Base-by-base conservation (phyloP, 2,888 invertebrate genomes). In the Neuroscelio doddi region DNA sequence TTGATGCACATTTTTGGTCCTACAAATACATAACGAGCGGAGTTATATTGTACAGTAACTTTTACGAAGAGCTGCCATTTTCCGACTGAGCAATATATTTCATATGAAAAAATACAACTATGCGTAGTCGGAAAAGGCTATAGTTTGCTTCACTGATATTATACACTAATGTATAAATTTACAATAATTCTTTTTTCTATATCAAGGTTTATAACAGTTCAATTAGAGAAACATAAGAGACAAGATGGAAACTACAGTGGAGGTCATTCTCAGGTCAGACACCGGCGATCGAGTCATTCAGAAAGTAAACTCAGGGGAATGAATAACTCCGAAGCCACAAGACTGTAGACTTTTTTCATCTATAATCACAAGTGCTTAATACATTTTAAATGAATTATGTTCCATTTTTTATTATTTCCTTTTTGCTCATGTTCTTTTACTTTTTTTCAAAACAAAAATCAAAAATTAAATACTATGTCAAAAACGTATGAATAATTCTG, bases 271-370 rank as follows among this genome's bases (percentile, higher is more conserved):
- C 79, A 78, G 42, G 68, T 72, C 12, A 75, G 83, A 58, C 81
- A 83, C 61, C 80, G 84, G 3, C 73, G 83, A 45, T 80, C 82
- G 51, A 84, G 82, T 50, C 83, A 84, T 69, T 80, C 81, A 14
- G 82, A 82, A 24, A 78, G 74, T 4, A 82, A 81, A 70, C 49
- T 77, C 56, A 75, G 80, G 61, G 66, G 76, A 39, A 70, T 78
- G 24, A 79, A 77, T 53, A 81, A 74, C 50, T 78, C 80, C 24
- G 80, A 80, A 63, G 73, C 74, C 10, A 81, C 82, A 42, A 76
- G 82, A 61, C 65, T 83, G 50, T 83, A 75, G 77, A 63, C 50
- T 49, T 32, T 51, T 58, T 57, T 49, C 61, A 29, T 39, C 42
- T 68, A 39, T 56, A 61, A 39, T 50, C 26, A 9, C 8, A 45